Evolutionary conservation across 2,797 vertebrate genomes (phyloP).

Genomic region (Sebastes nivosus): DNA sequence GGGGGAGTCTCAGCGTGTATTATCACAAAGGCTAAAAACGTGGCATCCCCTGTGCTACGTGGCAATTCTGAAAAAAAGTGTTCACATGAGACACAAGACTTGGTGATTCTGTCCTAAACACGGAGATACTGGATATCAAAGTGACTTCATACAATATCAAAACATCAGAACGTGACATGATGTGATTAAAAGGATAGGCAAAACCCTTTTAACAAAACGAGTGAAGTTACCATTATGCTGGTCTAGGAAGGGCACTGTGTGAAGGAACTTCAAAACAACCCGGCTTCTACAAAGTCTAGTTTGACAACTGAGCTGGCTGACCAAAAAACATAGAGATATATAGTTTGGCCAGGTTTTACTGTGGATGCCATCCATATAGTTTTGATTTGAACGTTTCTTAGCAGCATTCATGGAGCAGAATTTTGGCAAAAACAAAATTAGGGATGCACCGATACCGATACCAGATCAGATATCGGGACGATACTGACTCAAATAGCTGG

Average conservation of each 20-base stretch:
- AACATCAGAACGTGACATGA: conserved; percentile 39
- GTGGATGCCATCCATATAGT: conserved; percentile 13
- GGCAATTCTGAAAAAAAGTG: conserved; percentile 60
- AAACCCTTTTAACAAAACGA: conserved; percentile 25
- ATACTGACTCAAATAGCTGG: no score
- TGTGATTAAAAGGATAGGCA: conserved; percentile 17
- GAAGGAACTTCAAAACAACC: conserved; percentile 45
- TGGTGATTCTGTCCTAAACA: conserved; percentile 55
- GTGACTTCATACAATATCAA: conserved; percentile 61
- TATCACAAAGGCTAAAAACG: conserved; percentile 63
- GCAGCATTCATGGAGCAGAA: conserved; percentile 65
- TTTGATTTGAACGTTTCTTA: conserved; percentile 46
- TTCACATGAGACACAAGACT: conserved; percentile 56
- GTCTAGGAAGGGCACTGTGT: conserved; percentile 52
- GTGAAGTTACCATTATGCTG: conserved; percentile 24
- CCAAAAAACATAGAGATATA: neutral
- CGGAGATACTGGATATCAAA: conserved; percentile 57
- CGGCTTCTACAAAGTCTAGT: conserved; percentile 19
- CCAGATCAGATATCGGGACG: no score
- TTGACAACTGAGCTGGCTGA: conserved; percentile 11
- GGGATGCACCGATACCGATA: no score
- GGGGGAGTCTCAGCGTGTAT: conserved; percentile 45
- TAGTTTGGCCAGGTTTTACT: conserved; percentile 38
- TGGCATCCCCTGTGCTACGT: conserved; percentile 67
- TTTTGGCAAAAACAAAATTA: conserved; percentile 44